phyloP scores from a whole-genome alignment of 37 sponge, comb jelly and placozoan species.

The Beroe ovata region DNA sequence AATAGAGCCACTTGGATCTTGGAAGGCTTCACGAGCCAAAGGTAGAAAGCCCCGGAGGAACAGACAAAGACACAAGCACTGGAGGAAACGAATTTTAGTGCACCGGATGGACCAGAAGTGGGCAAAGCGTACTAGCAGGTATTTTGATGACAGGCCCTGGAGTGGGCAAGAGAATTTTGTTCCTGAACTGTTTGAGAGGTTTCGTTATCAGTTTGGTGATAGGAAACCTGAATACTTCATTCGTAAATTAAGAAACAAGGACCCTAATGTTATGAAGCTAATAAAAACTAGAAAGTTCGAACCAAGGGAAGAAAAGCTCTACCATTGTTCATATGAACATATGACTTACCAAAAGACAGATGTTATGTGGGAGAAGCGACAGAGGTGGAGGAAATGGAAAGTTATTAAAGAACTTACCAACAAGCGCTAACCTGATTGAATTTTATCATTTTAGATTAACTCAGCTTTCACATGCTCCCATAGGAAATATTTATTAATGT shows the following conservation, averaged over 20 bases:
- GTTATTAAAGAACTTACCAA: conserved; percentile 2
- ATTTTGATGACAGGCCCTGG: conserved; percentile 51
- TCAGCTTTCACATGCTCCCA: no score
- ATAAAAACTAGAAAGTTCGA: conserved; percentile 18
- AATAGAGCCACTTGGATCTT: conserved; percentile 14
- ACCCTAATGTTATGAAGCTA: conserved; percentile 11
- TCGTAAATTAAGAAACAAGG: background rate
- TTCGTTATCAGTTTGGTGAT: conserved; percentile 24
- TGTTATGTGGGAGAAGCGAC: conserved; percentile 41
- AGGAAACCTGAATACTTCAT: conserved; percentile 54
- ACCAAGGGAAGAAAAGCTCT: conserved; percentile 49
- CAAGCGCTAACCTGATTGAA: conserved; percentile 41
- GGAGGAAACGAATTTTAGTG: conserved; percentile 28
- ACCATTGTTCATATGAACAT: conserved; percentile 51
- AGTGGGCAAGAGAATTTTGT: conserved; percentile 19
- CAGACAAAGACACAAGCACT: conserved; percentile 22
- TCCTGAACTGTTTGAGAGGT: conserved; percentile 16
- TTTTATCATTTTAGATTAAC: no score
- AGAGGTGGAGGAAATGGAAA: conserved; percentile 55
- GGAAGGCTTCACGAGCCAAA: conserved; percentile 54
- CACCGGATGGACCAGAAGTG: conserved; percentile 57
- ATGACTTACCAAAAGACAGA: conserved; percentile 26
- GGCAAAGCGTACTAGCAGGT: conserved; percentile 10
- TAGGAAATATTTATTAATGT: no score
- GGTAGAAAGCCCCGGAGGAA: conserved; percentile 30